Base-by-base conservation (phyloP, 2,888 invertebrate species). In the Tyria jacobaeae region DNA sequence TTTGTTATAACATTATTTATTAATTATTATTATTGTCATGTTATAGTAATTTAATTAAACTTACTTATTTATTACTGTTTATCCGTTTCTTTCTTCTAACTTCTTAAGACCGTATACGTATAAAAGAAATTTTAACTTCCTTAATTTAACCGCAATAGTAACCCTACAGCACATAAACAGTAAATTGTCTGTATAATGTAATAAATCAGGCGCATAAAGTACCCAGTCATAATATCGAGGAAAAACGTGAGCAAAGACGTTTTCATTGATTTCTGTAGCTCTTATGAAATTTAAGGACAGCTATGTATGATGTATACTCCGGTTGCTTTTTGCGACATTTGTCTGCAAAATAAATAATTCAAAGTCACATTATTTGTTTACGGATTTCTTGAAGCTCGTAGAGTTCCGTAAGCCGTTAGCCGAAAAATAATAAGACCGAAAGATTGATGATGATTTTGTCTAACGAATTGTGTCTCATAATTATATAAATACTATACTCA, bases 151-250 rank as follows among this genome's bases (percentile, higher is more conserved):
- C 17, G 9, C 10, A 3, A 9, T 21, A 12, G n/a, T 24, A 47
- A 35, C 56, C 47, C 35, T 48, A n/a, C 17, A 54, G 25, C 17
- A 37, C 5, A 9, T 7, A 25, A 3, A 17, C 39, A 10, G 41
- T 21, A 52, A 73, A 35, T 60, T 57, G 49, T 27, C 44, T 52
- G 52, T 34, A 27, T 56, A 60, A 69, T 60, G 41, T 52, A 52
- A 64, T 62, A 64, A 69, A 73, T 73, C 44, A 73, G 41, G 39
- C 31, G 53, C 9, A 41, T 21, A 54, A 58, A 37, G 15, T 52
- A 52, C 44, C 14, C 21, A 34, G 61, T 47, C 41, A 50, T 49
- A 60, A 15, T 52, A 37, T 21, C 15, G 10, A 54, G 10, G n/a
- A 56, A 61, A 54, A 52, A 17, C 31, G 31, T 17, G 21, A 37